Conservation (phyloP, 2,113 vertebrate species). For the Pteropus alecto region DNA sequence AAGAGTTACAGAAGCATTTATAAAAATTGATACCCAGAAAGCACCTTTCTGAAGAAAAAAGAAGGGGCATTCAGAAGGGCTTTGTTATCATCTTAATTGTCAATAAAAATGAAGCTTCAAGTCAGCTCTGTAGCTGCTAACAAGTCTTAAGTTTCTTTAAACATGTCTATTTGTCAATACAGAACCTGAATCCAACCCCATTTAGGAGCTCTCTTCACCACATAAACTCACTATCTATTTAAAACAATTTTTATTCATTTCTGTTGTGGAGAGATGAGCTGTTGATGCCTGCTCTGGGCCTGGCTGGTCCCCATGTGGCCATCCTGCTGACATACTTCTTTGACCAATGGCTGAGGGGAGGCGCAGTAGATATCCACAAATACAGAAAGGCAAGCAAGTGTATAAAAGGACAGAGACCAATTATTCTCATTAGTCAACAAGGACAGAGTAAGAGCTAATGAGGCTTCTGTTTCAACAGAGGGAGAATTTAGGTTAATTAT, state of each 20-base stretch:
- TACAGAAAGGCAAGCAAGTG: slow-evolving; percentile 37
- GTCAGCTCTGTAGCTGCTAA: not conserved
- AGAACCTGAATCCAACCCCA: not conserved
- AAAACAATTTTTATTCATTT: slow-evolving; percentile 41
- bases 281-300: slow-evolving; percentile 61
- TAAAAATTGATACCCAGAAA: not conserved
- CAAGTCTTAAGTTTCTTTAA: not conserved
- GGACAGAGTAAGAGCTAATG: slow-evolving; percentile 71
- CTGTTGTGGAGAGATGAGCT: slow-evolving; percentile 42
- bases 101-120: not conserved
- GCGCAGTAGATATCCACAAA: slow-evolving; percentile 33
- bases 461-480: slow-evolving; percentile 75
- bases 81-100: not conserved
- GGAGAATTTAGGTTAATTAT: slow-evolving; percentile 76
- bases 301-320: slow-evolving; percentile 44
- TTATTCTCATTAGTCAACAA: slow-evolving; percentile 79
- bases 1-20: not conserved
- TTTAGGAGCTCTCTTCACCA: not conserved
- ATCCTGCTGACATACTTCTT: slow-evolving; percentile 68
- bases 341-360: slow-evolving; percentile 54
- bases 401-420: slow-evolving; percentile 70
- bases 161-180: not conserved
- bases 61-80: not conserved
- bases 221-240: slow-evolving; percentile 21
- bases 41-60: not conserved